A percentile compares a stretch with the other conserved stretches of the same genome.
These are phyloP conservation scores for Fragum sueziense DNA, from an alignment of 2,888 invertebrate genomes.

Conservation along the genomic window DNA sequence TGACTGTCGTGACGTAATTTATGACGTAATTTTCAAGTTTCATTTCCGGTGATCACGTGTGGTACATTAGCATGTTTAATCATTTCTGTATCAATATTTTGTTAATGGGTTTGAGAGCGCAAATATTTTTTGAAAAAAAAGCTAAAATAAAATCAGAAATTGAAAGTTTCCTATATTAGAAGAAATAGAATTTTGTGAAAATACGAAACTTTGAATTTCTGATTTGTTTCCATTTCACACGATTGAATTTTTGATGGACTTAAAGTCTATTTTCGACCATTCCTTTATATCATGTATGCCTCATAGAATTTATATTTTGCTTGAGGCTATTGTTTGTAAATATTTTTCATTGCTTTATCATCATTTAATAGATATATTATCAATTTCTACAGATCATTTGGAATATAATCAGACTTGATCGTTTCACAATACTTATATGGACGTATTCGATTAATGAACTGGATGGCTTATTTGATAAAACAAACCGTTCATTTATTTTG, in stretches of 20 bases:
- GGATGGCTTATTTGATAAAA: not conserved
- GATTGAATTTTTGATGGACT: not conserved
- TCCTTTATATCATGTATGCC: not conserved
- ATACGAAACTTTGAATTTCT: not conserved
- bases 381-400: too few species aligned
- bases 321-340: slow-evolving; percentile 4
- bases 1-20: slow-evolving; percentile 55
- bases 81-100: slow-evolving; percentile 9
- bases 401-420: too few species aligned
- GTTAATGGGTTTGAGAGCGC: not conserved
- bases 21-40: slow-evolving; percentile 54
- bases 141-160: not conserved
- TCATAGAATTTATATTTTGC: not conserved
- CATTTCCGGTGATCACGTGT: slow-evolving; percentile 60
- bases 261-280: slow-evolving; percentile 12
- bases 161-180: not conserved
- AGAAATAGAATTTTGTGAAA: not conserved
- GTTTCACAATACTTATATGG: not conserved
- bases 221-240: not conserved
- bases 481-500: too few species aligned
- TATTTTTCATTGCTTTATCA: not conserved
- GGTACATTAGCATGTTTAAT: slow-evolving; percentile 25
- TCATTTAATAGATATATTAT: not conserved
- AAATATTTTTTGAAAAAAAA: not conserved
- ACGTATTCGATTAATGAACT: not conserved